Percentiles rank a stretch among this genome's conserved stretches.
Evolutionary conservation across 2,797 vertebrate species (phyloP).

Genomic region (Rhadinocentrus ornatus): DNA sequence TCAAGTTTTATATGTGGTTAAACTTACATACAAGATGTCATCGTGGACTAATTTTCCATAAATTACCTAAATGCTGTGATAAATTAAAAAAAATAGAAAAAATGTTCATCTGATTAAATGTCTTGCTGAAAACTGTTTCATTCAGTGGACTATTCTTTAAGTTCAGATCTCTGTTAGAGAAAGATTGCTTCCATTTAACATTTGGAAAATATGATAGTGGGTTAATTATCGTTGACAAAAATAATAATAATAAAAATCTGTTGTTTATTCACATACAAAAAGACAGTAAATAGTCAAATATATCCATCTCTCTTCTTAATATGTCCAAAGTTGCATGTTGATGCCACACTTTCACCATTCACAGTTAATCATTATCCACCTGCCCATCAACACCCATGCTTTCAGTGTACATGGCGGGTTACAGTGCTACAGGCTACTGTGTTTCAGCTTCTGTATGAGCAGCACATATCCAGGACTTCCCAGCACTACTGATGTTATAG

Average conservation of each 20-base stretch:
- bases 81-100: too few species aligned
- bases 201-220: background rate
- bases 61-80: too few species aligned
- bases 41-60: too few species aligned
- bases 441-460: constrained; percentile 41
- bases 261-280: background rate
- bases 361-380: constrained; percentile 44
- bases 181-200: constrained; percentile 3
- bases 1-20: too few species aligned
- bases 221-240: background rate
- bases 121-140: too few species aligned
- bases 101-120: too few species aligned
- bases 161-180: background rate
- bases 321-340: constrained; percentile 27
- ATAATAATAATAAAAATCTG: too few species aligned
- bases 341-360: constrained; percentile 28
- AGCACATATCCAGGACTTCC: constrained; percentile 47
- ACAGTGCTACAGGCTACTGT: constrained; percentile 14
- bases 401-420: constrained; percentile 24
- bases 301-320: constrained; percentile 15
- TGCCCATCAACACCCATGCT: constrained; percentile 39
- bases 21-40: too few species aligned
- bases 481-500: constrained; percentile 35
- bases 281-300: constrained; percentile 15
- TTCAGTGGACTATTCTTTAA: too few species aligned